Percentiles rank a stretch among this genome's conserved stretches.
Evolutionary conservation across 2,888 invertebrate genomes (phyloP).

Genomic region (Salpingus planirostris): DNA sequence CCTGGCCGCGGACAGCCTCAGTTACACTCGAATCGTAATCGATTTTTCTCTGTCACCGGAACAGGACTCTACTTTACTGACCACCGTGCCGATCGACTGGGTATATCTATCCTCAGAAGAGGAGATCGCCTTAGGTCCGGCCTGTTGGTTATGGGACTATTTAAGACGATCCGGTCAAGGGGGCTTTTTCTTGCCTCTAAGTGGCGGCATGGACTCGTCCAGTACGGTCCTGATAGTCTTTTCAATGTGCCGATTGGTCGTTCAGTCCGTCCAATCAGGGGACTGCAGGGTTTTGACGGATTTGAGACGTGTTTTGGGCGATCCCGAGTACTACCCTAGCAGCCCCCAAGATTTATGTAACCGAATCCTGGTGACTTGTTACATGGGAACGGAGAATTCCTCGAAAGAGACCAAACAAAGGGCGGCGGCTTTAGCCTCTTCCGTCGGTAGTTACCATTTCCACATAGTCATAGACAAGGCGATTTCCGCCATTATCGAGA

Average conservation of each 20-base stretch:
- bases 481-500: constrained; percentile 73
- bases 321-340: constrained; percentile 71
- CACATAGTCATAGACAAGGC: constrained; percentile 78
- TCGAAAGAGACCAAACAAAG: constrained; percentile 78
- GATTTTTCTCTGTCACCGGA: constrained; percentile 78
- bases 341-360: constrained; percentile 81
- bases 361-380: constrained; percentile 88
- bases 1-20: constrained; percentile 55
- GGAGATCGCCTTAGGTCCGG: constrained; percentile 78
- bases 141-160: constrained; percentile 99
- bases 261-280: constrained; percentile 66
- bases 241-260: constrained; percentile 87
- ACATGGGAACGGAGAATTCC: constrained; percentile 96
- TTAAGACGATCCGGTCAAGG: constrained; percentile 83
- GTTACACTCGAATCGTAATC: constrained; percentile 72
- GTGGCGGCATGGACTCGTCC: constrained; percentile 96
- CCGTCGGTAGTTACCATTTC: constrained; percentile 85
- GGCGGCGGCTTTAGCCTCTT: constrained; percentile 64
- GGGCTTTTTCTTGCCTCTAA: constrained; percentile 93
- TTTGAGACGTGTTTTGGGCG: constrained; percentile 76
- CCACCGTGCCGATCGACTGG: constrained; percentile 56
- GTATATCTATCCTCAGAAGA: constrained; percentile 75
- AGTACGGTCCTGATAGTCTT: constrained; percentile 90
- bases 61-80: constrained; percentile 51
- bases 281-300: constrained; percentile 75